Base-by-base conservation (phyloP, 2,888 invertebrate species). In the Mesorhabditis belari region DNA sequence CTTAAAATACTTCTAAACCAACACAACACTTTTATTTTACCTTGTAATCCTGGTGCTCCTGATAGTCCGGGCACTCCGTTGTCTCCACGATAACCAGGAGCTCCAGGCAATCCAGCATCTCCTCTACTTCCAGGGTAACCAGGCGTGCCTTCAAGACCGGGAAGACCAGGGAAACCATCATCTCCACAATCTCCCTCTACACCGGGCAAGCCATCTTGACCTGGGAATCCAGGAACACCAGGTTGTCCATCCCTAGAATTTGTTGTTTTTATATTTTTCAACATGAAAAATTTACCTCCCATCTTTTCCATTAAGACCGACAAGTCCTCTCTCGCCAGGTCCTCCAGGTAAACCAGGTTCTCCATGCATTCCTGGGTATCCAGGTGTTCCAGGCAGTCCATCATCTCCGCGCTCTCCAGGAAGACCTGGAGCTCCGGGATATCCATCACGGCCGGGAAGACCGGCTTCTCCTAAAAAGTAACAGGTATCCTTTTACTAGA, bases 11-110 rank as follows among this genome's bases (percentile, higher is more conserved):
- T 12, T 35, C 12, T n/a, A n/a, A n/a, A n/a, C n/a, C n/a, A n/a
- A n/a, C n/a, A n/a, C n/a, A n/a, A n/a, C n/a, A n/a, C n/a, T n/a
- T n/a, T n/a, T n/a, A n/a, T n/a, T n/a, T 64, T 65, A 67, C 90
- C 90, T 70, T 85, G 85, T 21, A 80, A 82, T 64, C 77, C 82
- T 17, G 77, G 74, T 25, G 57, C 27, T 4, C 87, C 88, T 5
- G 85, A 83, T 0, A 64, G 61, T 3, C 88, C 87, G 35, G 74
- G 71, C 19, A 53, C 58, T 12, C 79, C 83, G 27, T 86, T 85
- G 3, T 83, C 80, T 29, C 90, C 90, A 26, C 84, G 81, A 24
- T 63, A 58, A 58, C 70, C 69, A 56, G 62, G 64, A 50, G 62
- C 61, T 60, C 82, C 82, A 28, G 70, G 61, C n/a, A 55, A 17